These are phyloP conservation scores for Uropsilus gracilis DNA, from an alignment of 2,113 vertebrate genomes.

Conservation along the genomic window DNA sequence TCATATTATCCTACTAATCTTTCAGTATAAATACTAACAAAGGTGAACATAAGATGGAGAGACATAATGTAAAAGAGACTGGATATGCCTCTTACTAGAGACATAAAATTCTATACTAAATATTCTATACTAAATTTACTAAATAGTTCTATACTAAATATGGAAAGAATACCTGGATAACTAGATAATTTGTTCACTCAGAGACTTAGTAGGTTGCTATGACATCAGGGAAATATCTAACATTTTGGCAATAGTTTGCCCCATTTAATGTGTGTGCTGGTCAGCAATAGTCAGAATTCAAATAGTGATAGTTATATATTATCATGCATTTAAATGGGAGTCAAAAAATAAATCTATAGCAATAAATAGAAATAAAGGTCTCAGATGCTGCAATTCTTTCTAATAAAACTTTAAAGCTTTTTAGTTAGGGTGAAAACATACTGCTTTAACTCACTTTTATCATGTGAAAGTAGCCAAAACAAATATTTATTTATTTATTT, in stretches of 20 bases:
- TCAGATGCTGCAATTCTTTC: not conserved
- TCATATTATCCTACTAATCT: not conserved
- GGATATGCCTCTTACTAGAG: not conserved
- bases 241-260: not conserved
- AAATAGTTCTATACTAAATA: not conserved
- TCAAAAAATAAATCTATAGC: not conserved
- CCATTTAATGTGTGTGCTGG: not conserved
- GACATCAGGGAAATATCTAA: not conserved
- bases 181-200: not conserved
- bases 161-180: not conserved
- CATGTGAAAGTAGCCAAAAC: conserved; percentile 73
- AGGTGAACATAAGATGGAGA: not conserved
- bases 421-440: not conserved
- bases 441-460: conserved; percentile 61
- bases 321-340: not conserved
- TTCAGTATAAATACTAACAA: not conserved
- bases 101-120: not conserved
- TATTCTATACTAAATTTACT: no score
- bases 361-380: not conserved
- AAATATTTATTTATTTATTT: conserved; percentile 35
- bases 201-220: not conserved
- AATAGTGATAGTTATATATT: not conserved
- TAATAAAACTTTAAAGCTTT: not conserved
- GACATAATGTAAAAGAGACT: not conserved
- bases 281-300: not conserved